Evolutionary conservation across 2,888 invertebrate genomes (phyloP), one percentile per base, ranked within the genome.

Genomic region (Brachypterus glaber): DNA sequence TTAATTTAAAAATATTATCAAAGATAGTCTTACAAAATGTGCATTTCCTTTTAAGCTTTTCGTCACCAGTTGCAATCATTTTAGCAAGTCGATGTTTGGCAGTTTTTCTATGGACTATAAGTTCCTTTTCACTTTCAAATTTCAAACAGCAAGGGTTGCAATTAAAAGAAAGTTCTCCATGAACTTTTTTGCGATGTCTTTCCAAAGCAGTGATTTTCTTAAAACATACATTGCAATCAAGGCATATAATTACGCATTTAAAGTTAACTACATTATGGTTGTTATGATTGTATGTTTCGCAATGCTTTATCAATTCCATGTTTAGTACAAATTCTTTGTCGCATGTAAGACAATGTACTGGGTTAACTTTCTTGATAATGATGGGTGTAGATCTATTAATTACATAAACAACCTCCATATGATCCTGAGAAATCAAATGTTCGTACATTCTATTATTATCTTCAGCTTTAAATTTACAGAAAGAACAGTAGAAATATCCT

Each of bases 381-480:
- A 87, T 80, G 2, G 88, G 87, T 55, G 87, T 82, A 0, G 86
- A 86, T 51, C 82, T 72, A 57, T 86, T 86, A 45, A 88, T 79
- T 11, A 79, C 80, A 2, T 79, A 70, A 0, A 84, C 73, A 0
- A 84, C 79, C 59, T 86, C 84, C 29, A 72, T 72, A 59, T 88
- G 88, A 25, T 76, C 75, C 4, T 68, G 57, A 12, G 80, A 72
- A 3, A 73, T 60, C 49, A 88, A 63, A 57, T 88, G 88, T 8
- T 70, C 58, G 13, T 76, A 67, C 83, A 88, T 86, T 39, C 70
- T 68, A 33, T 72, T 68, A 33, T 77, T 77, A 21, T 72, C 68
- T 8, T 70, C 70, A 49, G 78, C 76, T 57, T 79, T 76, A 46
- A 74, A 79, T 55, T 82, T 78, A 54, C 88, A 88, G 47, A 81